Percentiles rank a stretch among this genome's conserved stretches.
Evolutionary conservation across 2,113 vertebrate genomes (phyloP).

Genomic region (Thamnaconus septentrionalis): DNA sequence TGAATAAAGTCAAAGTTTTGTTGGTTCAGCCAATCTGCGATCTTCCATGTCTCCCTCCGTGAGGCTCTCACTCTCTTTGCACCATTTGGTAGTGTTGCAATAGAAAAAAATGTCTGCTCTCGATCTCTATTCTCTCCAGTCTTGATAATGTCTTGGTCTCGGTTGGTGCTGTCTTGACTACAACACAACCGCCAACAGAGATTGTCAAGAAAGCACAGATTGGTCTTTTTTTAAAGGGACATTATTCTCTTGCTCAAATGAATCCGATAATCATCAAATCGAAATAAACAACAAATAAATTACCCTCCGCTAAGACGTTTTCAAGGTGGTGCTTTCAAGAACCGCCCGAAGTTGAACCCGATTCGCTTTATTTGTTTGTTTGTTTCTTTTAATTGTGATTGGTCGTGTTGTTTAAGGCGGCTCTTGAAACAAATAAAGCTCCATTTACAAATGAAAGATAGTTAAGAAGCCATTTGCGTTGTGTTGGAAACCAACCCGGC

Average conservation of each 20-base stretch:
- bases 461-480: constrained; percentile 5
- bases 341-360: no score
- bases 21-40: constrained; percentile 81
- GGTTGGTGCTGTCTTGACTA: no score
- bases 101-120: neutral
- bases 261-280: no score
- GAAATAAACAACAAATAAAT: no score
- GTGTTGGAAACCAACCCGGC: constrained; percentile 1
- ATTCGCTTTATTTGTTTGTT: neutral
- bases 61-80: constrained; percentile 80
- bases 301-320: no score
- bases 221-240: constrained; percentile 49
- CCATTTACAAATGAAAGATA: neutral
- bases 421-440: neutral
- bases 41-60: constrained; percentile 81
- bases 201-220: no score
- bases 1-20: constrained; percentile 92
- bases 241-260: no score
- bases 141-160: no score
- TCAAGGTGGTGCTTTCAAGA: no score
- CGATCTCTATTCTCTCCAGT: no score
- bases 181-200: no score
- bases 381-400: constrained; percentile 3
- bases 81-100: constrained; percentile 76
- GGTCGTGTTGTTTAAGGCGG: no score